A percentile compares a stretch with the other conserved stretches of the same genome.
These are phyloP conservation scores for Yasuhikotakia modesta DNA, from an alignment of 2,797 vertebrate genomes.

Conservation along the genomic window DNA sequence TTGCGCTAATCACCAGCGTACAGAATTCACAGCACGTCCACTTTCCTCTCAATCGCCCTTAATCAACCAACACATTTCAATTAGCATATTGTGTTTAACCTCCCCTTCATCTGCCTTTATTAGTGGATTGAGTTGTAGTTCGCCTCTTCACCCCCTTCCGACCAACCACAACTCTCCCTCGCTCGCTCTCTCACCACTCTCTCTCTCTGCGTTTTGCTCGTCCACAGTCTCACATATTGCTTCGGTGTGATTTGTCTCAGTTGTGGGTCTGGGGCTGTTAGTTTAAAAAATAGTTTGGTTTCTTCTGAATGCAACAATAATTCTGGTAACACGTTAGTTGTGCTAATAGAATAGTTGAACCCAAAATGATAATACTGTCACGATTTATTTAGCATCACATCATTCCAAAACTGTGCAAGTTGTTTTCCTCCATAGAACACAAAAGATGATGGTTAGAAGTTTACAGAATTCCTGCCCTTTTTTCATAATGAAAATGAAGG, in stretches of 20 bases:
- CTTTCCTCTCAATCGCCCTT: slow-evolving; percentile 65
- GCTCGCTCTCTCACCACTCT: slow-evolving; percentile 1
- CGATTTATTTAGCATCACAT: neutral
- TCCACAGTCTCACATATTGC: slow-evolving; percentile 10
- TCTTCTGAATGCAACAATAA: neutral
- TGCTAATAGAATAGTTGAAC: neutral
- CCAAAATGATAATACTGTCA: slow-evolving; percentile 8
- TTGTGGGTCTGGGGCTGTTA: slow-evolving; percentile 13
- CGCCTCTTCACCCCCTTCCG: slow-evolving; percentile 50
- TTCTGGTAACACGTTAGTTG: neutral
- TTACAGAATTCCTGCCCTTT: neutral
- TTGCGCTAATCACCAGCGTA: slow-evolving; percentile 75
- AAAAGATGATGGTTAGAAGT: neutral
- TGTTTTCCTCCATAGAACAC: neutral
- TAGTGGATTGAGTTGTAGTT: slow-evolving; percentile 56
- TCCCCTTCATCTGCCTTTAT: slow-evolving; percentile 64
- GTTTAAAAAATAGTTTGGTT: slow-evolving; percentile 18
- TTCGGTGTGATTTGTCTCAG: slow-evolving; percentile 16
- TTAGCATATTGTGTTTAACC: slow-evolving; percentile 66
- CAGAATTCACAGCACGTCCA: slow-evolving; percentile 71
- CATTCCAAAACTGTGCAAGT: neutral
- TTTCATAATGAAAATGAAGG: neutral
- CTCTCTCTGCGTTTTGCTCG: neutral
- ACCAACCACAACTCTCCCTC: slow-evolving; percentile 16
- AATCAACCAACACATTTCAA: slow-evolving; percentile 68